Evolutionary conservation across 2,113 vertebrate species (phyloP).

Genomic region (Hemichromis elongatus): DNA sequence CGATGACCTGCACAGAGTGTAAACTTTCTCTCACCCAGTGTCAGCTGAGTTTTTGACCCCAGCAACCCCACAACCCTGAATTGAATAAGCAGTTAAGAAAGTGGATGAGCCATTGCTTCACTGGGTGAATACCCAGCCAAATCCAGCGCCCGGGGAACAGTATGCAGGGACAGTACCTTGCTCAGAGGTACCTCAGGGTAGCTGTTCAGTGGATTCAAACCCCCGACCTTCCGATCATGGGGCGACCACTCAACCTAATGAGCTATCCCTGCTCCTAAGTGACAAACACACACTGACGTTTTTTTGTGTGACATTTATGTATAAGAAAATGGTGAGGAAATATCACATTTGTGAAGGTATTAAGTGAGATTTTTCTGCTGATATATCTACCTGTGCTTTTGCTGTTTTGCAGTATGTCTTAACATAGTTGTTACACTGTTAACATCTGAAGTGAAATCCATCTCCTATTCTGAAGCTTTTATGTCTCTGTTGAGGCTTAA

Average conservation of each 20-base stretch:
- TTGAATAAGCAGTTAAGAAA: not conserved
- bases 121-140: too few relatives aligned
- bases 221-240: too few relatives aligned
- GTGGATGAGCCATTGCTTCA: not conserved
- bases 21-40: not conserved
- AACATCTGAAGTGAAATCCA: not conserved
- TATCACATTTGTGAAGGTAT: not conserved
- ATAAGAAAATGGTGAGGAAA: not conserved
- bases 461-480: constrained; percentile 1
- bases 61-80: not conserved
- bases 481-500: not conserved
- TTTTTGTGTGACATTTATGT: not conserved
- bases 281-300: too few relatives aligned
- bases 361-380: not conserved
- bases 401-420: not conserved
- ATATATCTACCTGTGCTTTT: not conserved
- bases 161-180: too few relatives aligned
- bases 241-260: too few relatives aligned
- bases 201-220: too few relatives aligned
- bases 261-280: too few relatives aligned
- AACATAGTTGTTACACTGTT: not conserved
- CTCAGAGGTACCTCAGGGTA: too few relatives aligned
- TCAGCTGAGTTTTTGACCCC: not conserved
- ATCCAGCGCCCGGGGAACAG: too few relatives aligned
- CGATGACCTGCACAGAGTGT: not conserved